A percentile compares a stretch with the other conserved stretches of the same genome.
Conservation (phyloP, 2,888 invertebrate genomes). For the Pelosia muscerda region DNA sequence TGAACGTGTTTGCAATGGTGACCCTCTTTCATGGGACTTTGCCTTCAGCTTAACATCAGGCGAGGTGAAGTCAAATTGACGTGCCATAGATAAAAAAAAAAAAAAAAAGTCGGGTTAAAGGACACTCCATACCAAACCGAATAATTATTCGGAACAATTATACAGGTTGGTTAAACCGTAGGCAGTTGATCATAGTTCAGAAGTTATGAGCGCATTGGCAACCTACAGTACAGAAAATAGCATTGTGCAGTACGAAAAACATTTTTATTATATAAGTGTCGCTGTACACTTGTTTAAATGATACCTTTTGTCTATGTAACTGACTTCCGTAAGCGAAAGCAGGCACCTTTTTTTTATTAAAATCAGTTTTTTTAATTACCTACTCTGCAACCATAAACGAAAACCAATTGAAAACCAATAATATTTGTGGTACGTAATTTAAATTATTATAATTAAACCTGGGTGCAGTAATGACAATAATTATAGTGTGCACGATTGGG, state of each 20-base stretch:
- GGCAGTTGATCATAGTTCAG: no score
- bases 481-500: not conserved
- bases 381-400: not conserved
- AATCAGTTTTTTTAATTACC: constrained; percentile 3
- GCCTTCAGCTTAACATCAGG: no score
- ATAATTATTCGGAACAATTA: not conserved
- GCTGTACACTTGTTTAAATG: not conserved
- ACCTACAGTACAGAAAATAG: not conserved
- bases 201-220: not conserved
- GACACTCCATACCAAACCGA: not conserved
- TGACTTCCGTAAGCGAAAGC: not conserved
- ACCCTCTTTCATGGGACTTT: no score
- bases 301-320: not conserved
- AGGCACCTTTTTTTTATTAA: constrained; percentile 1
- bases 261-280: not conserved
- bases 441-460: not conserved
- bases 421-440: constrained; percentile 1
- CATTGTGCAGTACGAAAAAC: not conserved
- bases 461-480: not conserved
- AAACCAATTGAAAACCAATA: not conserved
- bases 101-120: not conserved
- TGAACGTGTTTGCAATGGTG: no score
- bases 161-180: not conserved
- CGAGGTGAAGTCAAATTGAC: no score
- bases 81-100: no score